phyloP scores from a whole-genome alignment of 2,797 vertebrate species.

The Pithecia hirsuta region DNA sequence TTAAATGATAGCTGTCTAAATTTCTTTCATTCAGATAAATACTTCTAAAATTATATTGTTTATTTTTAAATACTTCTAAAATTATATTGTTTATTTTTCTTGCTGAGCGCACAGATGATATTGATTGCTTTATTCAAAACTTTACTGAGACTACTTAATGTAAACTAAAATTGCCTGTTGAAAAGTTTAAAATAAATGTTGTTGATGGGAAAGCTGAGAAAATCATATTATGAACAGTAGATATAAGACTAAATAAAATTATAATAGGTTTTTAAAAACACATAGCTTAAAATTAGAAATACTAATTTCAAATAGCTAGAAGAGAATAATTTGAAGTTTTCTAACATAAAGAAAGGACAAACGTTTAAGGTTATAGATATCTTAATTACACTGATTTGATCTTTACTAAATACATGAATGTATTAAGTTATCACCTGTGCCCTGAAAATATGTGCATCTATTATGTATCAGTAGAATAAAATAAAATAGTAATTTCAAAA shows the following conservation, averaged over 20 bases:
- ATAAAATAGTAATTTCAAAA: not conserved
- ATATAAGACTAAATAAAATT: not conserved
- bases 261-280: not conserved
- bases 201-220: not conserved
- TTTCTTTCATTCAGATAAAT: not conserved
- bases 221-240: not conserved
- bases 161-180: not conserved
- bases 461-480: not conserved
- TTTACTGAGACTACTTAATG: not conserved
- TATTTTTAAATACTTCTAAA: not conserved
- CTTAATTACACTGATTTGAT: not conserved
- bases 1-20: not conserved
- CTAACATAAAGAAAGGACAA: not conserved
- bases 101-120: not conserved
- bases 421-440: not conserved
- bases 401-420: not conserved
- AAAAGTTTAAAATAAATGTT: not conserved
- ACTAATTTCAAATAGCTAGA: not conserved
- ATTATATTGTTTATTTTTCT: not conserved
- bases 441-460: not conserved
- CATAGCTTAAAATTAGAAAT: not conserved
- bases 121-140: not conserved
- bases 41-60: not conserved
- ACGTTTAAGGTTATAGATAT: not conserved
- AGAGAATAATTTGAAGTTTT: not conserved